Evolutionary conservation across 2,113 vertebrate species (phyloP).

Genomic region (Lophochroa leadbeateri): DNA sequence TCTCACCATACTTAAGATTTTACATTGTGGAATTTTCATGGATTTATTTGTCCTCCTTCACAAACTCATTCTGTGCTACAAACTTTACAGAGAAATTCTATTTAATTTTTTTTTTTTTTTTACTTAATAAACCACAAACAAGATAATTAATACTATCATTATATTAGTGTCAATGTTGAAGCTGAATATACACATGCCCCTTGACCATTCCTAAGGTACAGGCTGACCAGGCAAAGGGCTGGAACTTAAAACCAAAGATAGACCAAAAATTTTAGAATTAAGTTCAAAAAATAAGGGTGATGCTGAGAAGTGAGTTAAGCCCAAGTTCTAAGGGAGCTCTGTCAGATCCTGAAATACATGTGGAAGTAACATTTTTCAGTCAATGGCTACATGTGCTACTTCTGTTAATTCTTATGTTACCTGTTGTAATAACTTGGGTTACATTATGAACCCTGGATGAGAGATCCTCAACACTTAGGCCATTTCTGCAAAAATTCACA

Average conservation of each 20-base stretch:
- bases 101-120: background rate
- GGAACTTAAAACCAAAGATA: background rate
- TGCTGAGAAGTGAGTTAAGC: background rate
- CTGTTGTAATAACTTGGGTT: background rate
- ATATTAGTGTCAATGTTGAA: background rate
- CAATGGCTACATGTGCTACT: accelerated
- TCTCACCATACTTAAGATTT: background rate
- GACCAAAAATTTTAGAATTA: background rate
- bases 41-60: background rate
- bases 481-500: background rate
- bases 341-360: background rate
- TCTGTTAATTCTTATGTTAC: background rate
- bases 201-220: background rate
- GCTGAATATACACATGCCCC: accelerated
- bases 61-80: background rate
- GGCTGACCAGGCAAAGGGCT: background rate
- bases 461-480: background rate
- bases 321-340: background rate
- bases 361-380: background rate
- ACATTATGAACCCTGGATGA: background rate
- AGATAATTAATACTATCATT: background rate
- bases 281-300: background rate
- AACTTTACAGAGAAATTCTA: background rate
- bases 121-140: background rate
- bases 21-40: background rate